phyloP scores from a whole-genome alignment of 2,113 vertebrate genomes.

The Scytalopus superciliaris region DNA sequence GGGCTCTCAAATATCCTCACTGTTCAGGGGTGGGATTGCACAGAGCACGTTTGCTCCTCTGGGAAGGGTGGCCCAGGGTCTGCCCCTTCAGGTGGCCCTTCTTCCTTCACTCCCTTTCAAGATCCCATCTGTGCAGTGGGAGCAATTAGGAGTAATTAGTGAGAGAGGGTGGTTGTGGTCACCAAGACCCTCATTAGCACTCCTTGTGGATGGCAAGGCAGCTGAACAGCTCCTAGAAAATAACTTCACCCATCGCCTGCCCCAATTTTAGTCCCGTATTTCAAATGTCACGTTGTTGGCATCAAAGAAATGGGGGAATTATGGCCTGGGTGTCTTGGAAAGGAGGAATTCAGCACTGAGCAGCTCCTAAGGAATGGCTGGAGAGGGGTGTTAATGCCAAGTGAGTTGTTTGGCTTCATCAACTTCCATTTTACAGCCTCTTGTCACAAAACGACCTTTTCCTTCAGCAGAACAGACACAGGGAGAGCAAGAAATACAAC shows the following conservation, averaged over 20 bases:
- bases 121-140: neutral
- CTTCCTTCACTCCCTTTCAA: neutral
- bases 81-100: neutral
- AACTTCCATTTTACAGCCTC: neutral
- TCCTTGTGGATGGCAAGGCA: neutral
- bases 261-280: neutral
- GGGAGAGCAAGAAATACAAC: neutral
- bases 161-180: neutral
- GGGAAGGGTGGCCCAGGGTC: neutral
- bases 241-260: neutral
- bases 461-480: neutral
- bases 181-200: neutral
- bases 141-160: conserved; percentile 1
- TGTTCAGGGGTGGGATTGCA: neutral
- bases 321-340: neutral
- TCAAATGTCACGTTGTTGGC: neutral
- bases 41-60: neutral
- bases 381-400: neutral
- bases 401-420: neutral
- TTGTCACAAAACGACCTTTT: neutral
- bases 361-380: fast-evolving
- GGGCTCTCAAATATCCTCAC: neutral
- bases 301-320: neutral
- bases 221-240: neutral
- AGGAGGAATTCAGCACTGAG: neutral